These are phyloP conservation scores for Buteo buteo DNA, from an alignment of 2,113 vertebrate species.

Conservation along the genomic window DNA sequence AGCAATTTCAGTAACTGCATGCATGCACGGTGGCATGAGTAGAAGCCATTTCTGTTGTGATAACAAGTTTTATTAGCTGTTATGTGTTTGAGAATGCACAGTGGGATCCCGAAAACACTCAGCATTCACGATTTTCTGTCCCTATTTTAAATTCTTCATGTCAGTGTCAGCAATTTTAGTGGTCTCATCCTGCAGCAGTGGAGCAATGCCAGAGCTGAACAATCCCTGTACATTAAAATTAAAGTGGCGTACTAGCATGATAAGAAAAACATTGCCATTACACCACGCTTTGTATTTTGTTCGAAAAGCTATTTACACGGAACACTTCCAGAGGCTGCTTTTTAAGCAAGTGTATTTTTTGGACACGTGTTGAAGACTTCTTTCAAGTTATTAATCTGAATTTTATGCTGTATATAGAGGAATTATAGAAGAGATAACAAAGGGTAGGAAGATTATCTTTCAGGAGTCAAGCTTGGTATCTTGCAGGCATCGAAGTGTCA, in stretches of 20 bases:
- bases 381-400: background rate
- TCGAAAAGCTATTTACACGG: background rate
- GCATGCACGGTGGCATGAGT: accelerated
- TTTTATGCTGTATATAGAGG: background rate
- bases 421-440: background rate
- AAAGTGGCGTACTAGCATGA: accelerated
- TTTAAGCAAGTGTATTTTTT: background rate
- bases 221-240: background rate
- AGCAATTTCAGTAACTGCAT: background rate
- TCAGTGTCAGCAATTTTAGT: background rate
- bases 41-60: background rate
- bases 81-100: background rate
- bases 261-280: background rate
- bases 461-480: background rate
- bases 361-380: background rate
- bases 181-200: background rate
- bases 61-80: background rate
- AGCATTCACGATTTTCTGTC: background rate
- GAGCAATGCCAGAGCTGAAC: background rate
- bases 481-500: background rate
- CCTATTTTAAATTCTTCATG: background rate
- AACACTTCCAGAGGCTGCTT: background rate
- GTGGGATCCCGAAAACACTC: background rate
- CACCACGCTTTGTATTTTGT: background rate
- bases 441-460: background rate